Evolutionary conservation across 2,797 vertebrate genomes (phyloP).

Genomic region (Pangasius larnaudii): DNA sequence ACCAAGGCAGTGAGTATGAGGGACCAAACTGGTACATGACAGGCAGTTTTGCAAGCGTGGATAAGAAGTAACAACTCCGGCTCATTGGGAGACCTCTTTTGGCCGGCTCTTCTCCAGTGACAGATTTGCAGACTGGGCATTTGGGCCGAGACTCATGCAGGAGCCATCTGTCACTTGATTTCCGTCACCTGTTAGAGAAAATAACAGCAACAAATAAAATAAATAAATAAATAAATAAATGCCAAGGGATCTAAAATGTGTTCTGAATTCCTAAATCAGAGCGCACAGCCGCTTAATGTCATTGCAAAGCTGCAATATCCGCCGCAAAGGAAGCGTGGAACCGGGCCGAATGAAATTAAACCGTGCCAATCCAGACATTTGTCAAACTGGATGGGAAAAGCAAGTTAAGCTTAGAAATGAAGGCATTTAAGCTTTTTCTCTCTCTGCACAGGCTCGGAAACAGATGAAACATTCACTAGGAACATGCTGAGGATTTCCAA

Average conservation of each 20-base stretch:
- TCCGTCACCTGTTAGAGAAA: constrained; percentile 25
- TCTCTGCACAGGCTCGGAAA: not conserved
- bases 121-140: constrained; percentile 49
- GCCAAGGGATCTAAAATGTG: constrained; percentile 7
- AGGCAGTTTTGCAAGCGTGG: not conserved
- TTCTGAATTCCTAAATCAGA: constrained; percentile 2
- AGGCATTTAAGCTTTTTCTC: not conserved
- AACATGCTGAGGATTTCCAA: not conserved
- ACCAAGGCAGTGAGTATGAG: not conserved
- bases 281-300: not conserved
- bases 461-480: not conserved
- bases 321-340: not conserved
- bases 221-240: constrained; percentile 4
- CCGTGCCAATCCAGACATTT: not conserved
- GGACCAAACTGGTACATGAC: not conserved
- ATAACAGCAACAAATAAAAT: constrained; percentile 25
- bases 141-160: constrained; percentile 37
- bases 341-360: not conserved
- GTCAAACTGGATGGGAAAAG: not conserved
- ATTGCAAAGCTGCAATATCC: not conserved
- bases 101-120: constrained; percentile 29
- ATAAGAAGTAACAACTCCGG: constrained; percentile 1
- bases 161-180: constrained; percentile 51
- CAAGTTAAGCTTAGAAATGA: constrained; percentile 5
- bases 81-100: constrained; percentile 20